Evolutionary conservation across 2,888 invertebrate genomes (phyloP).

Genomic region (Cataglyphis cursor): DNA sequence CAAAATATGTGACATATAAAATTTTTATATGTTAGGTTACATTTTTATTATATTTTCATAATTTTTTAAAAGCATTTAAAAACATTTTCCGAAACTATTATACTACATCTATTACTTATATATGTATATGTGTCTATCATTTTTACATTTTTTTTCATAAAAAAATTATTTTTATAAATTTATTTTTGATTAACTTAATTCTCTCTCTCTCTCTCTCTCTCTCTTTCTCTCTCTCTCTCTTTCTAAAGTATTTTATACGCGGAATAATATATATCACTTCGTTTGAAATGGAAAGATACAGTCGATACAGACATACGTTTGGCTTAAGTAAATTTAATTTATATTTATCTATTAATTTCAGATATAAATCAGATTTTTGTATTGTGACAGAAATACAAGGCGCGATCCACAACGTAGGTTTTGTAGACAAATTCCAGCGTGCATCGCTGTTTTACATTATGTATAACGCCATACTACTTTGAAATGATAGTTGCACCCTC

Average conservation of each 20-base stretch:
- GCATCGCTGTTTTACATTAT: slow-evolving; percentile 24
- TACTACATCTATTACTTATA: not conserved
- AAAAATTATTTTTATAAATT: not conserved
- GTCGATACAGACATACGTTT: not conserved
- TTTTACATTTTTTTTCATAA: not conserved
- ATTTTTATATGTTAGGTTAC: not conserved
- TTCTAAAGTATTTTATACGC: not conserved
- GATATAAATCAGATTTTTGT: not conserved
- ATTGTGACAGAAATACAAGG: slow-evolving; percentile 2
- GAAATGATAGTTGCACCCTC: slow-evolving; percentile 1
- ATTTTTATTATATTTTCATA: not conserved
- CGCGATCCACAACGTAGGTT: not conserved
- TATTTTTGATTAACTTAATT: not conserved
- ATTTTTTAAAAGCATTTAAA: not conserved
- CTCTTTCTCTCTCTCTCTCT: too few relatives aligned
- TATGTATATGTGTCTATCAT: not conserved
- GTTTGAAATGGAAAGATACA: not conserved
- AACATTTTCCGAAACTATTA: not conserved
- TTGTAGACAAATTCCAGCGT: not conserved
- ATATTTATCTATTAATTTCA: not conserved
- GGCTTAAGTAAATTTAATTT: not conserved
- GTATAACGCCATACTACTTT: slow-evolving; percentile 17
- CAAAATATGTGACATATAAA: not conserved
- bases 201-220: too few relatives aligned
- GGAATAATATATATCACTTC: not conserved